Conservation (phyloP, 2,797 vertebrate genomes). For the Enteromius paludinosus region DNA sequence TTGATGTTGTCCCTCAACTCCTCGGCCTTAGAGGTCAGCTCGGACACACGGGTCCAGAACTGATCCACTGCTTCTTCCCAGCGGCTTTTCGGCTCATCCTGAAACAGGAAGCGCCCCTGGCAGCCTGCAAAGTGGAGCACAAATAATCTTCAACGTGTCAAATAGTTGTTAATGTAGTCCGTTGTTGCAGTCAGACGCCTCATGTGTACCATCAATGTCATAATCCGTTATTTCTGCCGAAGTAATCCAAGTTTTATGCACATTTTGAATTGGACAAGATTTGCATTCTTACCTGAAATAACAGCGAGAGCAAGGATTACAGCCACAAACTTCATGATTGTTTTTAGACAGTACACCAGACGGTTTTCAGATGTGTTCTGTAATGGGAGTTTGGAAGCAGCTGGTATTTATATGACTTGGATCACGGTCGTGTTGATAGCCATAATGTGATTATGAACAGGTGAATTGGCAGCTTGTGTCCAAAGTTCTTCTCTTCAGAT, state of each 20-base stretch:
- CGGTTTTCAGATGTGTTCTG: slow-evolving; percentile 35
- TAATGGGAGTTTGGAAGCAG: slow-evolving; percentile 4
- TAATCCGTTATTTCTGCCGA: not conserved
- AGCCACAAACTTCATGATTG: slow-evolving; percentile 77
- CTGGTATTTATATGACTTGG: slow-evolving; percentile 53
- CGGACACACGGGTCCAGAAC: slow-evolving; percentile 74
- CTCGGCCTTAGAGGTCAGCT: slow-evolving; percentile 68
- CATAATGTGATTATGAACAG: slow-evolving; percentile 58
- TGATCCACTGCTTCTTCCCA: slow-evolving; percentile 74
- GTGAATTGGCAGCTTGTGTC: slow-evolving; percentile 64
- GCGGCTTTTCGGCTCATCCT: slow-evolving; percentile 43
- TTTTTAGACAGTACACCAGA: slow-evolving; percentile 46
- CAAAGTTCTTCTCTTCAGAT: slow-evolving; percentile 70
- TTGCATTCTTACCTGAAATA: slow-evolving; percentile 73
- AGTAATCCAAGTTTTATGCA: not conserved
- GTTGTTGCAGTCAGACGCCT: not conserved
- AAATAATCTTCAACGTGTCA: not conserved
- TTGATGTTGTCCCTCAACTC: slow-evolving; percentile 68
- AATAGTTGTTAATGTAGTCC: not conserved
- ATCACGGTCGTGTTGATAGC: slow-evolving; percentile 30
- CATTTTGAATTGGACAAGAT: not conserved
- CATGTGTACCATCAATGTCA: not conserved
- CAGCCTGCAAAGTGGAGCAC: slow-evolving; percentile 65
- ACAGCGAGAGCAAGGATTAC: slow-evolving; percentile 69
- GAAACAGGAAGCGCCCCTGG: slow-evolving; percentile 60